phyloP scores from a whole-genome alignment of 2,888 invertebrate species.

The Slavum lentiscoides region DNA sequence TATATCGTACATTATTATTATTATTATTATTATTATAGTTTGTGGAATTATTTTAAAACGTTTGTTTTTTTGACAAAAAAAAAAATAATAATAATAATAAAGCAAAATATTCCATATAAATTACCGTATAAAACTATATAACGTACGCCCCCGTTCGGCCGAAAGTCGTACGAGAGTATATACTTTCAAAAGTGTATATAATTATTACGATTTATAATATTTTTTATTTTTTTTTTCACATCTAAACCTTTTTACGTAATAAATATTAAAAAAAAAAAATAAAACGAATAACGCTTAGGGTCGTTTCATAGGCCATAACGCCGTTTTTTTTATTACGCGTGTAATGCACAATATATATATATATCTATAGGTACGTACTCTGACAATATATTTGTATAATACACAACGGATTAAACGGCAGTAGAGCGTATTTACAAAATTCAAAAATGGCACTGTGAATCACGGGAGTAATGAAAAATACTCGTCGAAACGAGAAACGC shows the following conservation, averaged over 20 bases:
- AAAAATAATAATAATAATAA: no score
- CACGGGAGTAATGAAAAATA: no score
- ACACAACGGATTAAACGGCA: no score
- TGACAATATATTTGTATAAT: no score
- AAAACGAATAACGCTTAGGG: conserved; percentile 18
- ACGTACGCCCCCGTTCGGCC: background rate
- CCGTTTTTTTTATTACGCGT: background rate
- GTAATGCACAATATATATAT: background rate
- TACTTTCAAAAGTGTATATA: conserved; percentile 7
- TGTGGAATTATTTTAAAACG: background rate
- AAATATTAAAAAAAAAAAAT: background rate
- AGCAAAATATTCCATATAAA: background rate
- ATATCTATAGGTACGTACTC: no score
- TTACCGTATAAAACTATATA: background rate
- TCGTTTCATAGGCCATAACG: background rate
- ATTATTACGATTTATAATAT: background rate
- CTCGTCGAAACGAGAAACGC: no score
- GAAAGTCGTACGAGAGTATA: background rate
- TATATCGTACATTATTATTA: background rate
- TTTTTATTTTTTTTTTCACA: background rate
- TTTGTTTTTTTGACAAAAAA: background rate
- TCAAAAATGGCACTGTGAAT: no score
- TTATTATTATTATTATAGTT: background rate
- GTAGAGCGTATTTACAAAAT: no score
- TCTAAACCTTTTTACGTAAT: background rate